Evolutionary conservation across 2,797 vertebrate genomes (phyloP).

Genomic region (Sparidentex hasta): DNA sequence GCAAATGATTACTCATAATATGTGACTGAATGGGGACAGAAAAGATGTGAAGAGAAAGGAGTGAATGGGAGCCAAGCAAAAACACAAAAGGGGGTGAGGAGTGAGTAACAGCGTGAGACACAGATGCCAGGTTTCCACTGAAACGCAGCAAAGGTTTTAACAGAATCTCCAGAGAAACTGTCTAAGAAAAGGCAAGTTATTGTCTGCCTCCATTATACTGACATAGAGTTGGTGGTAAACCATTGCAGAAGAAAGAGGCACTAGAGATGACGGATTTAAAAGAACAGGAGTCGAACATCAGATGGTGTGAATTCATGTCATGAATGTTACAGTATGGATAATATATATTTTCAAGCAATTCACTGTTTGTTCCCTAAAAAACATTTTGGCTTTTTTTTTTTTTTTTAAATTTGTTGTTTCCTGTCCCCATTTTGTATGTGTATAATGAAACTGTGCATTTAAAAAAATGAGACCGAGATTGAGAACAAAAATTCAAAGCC

Average conservation of each 20-base stretch:
- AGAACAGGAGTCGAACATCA: not conserved
- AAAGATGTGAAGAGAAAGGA: not conserved
- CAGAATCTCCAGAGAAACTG: not conserved
- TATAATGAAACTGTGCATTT: not conserved
- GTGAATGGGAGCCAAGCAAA: not conserved
- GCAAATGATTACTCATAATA: conserved; percentile 47
- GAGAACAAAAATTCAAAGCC: conserved; percentile 13
- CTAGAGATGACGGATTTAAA: not conserved
- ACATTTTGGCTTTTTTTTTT: too few relatives aligned
- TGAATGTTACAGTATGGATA: too few relatives aligned
- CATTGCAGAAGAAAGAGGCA: not conserved
- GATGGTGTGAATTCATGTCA: not conserved
- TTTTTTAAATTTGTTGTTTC: not conserved
- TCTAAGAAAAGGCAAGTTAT: not conserved
- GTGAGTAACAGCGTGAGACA: conserved; percentile 7
- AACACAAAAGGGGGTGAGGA: conserved; percentile 1
- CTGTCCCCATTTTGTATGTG: rapidly evolving
- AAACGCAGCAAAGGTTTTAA: not conserved
- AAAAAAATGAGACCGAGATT: not conserved
- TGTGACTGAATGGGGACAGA: conserved; percentile 30
- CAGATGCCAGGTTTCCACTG: not conserved
- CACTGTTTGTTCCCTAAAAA: too few relatives aligned
- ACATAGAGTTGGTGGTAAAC: not conserved
- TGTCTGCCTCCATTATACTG: not conserved
- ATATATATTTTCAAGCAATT: too few relatives aligned